A percentile compares a stretch with the other conserved stretches of the same genome.
These are phyloP conservation scores for Cyrtorhinus lividipennis DNA, from an alignment of 1,140 invertebrate species.

Conservation along the genomic window DNA sequence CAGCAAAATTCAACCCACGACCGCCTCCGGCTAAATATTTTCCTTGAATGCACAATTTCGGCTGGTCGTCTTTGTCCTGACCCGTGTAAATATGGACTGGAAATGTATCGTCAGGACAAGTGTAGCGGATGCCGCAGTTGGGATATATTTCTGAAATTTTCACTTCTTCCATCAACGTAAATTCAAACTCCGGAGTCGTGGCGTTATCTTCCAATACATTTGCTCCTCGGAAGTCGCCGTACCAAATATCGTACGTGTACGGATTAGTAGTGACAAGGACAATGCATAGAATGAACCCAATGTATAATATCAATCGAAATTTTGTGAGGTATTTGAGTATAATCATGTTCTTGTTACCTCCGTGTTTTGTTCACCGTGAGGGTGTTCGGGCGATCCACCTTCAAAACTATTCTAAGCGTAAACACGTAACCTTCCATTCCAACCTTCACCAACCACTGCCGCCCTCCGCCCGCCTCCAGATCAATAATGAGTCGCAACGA, in stretches of 20 bases:
- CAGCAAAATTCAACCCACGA: constrained; percentile 26
- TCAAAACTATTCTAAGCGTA: no score
- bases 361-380: no score
- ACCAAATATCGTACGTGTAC: not conserved
- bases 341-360: not conserved
- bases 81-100: constrained; percentile 36
- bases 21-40: constrained; percentile 29
- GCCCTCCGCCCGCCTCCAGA: no score
- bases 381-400: no score
- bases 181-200: not conserved
- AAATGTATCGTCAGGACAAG: constrained; percentile 31
- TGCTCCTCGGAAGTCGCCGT: not conserved
- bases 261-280: constrained; percentile 11
- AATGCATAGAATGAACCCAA: constrained; percentile 10
- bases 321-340: constrained; percentile 8
- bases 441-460: no score
- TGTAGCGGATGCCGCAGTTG: constrained; percentile 33
- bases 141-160: constrained; percentile 27
- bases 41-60: constrained; percentile 36
- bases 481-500: no score
- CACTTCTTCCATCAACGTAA: constrained; percentile 16
- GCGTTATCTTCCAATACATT: not conserved
- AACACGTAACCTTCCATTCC: no score
- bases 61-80: constrained; percentile 31
- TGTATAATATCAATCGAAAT: constrained; percentile 23